Evolutionary conservation across 2,113 vertebrate genomes (phyloP), one percentile per base, ranked within the genome.

Genomic region (Cranoglanis bouderius): DNA sequence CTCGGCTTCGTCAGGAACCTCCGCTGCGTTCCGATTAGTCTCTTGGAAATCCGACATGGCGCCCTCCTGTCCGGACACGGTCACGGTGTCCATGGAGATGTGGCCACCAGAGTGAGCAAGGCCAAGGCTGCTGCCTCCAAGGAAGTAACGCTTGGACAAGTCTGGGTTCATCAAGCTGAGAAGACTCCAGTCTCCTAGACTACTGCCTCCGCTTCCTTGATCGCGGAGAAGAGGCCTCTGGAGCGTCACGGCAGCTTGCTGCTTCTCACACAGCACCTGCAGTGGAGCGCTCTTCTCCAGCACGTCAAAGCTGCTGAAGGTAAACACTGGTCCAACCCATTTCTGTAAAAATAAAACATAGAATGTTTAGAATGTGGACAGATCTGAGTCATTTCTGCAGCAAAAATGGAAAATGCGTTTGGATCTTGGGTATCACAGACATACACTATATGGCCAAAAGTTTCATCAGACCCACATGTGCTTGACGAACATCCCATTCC

Each of bases 11-110:
- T 49, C 82, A 26, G 53, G 55, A 75, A 83, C 12, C 19, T 88
- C 49, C 7, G 57, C 32, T 85, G 43, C 88, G 35, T 85, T 88
- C 88, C 87, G 80, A 81, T 84, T 72, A 19, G 74, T 59, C 26
- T 92, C 38, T 67, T 6, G 19, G 29, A 5, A 51, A 7, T 92
- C 95, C 13, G 89, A 89, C n/a, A 86, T 89, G 90, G 5, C 91
- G 0, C 86, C 91, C 70, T 93, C 95, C 43, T 95, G 95, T 6
- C 93, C 96, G 0, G 90, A 94, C 85, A 99, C 95, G 0, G 93
- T 97, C 29, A 99, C 98, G 0, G 97, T 98, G 77, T 96, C 93
- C 5, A 99, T 97, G 88, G 97, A 98, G 78, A 98, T 89, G n/a
- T 95, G 94, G 18, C 96, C 96, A 0, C 94, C 95, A 0, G 95